Base-by-base conservation (phyloP, 2,888 invertebrate genomes). In the Prionchulus punctatus region DNA sequence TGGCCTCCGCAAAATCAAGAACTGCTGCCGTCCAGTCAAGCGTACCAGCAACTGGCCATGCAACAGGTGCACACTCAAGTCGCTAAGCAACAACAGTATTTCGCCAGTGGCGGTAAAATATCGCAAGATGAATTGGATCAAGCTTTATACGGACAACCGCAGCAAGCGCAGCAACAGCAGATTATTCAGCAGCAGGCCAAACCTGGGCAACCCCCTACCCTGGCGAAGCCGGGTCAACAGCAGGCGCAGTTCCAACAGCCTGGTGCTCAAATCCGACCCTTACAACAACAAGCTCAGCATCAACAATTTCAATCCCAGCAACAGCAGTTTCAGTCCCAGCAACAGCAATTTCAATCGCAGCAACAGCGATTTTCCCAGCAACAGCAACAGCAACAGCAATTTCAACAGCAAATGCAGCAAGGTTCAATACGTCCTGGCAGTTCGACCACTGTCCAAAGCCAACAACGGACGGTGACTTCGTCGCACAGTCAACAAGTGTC, bases 31-130 rank as follows among this genome's bases (percentile, higher is more conserved):
- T n/a, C 18, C 18, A 45, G 45, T 23, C 45, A 45, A 45, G 45
- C 7, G 12, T 45, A 45, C 45, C 45, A 45, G 23, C 12, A 45
- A 45, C 12, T 45, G 45, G 45, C 45, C 4, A 7, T 45, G 45
- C 45, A 45, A 45, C 45, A 45, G 23, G 45, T 45, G 45, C 45
- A 45, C 45, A 45, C 18, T 23, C 45, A 45, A 23, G 45, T 45
- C 4, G 45, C 18, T 23, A 45, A 45, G 45, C 45, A 45, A 23
- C 12, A 23, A 23, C 12, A n/a, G 7, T 45, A 45, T 45, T 45
- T 45, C 45, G 45, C 18, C 45, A 45, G 45, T 23, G 45, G 45
- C 23, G 45, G 45, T 23, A 4, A 12, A 23, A 45, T 45, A 7
- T 12, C 4, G 30, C 50, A 12, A 7, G 50, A 26, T 49, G 30